phyloP scores from a whole-genome alignment of 2,113 vertebrate genomes.

The Trichechus manatus region DNA sequence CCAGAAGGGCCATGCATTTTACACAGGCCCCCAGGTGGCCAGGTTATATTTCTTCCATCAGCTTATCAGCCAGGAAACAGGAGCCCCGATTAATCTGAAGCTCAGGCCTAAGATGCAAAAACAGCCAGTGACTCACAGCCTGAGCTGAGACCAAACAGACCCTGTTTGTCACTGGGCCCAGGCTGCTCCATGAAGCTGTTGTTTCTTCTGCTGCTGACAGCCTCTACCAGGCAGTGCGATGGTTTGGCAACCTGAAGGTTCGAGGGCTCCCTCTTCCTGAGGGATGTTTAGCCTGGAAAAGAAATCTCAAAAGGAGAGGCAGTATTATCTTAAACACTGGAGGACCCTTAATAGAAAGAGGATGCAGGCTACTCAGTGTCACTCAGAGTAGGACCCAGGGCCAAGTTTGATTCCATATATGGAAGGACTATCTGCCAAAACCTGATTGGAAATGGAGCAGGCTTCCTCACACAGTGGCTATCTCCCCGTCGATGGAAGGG shows the following conservation, averaged over 20 bases:
- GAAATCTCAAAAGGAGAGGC: background rate
- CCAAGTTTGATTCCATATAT: background rate
- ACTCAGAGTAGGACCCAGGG: background rate
- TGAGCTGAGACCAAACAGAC: background rate
- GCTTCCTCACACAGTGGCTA: background rate
- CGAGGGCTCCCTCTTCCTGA: background rate
- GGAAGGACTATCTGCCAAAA: background rate
- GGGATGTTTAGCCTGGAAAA: background rate
- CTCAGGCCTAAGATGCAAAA: background rate
- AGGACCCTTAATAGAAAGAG: background rate
- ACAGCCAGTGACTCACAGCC: background rate
- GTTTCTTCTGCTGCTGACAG: background rate
- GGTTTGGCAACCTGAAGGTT: background rate
- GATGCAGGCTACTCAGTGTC: background rate
- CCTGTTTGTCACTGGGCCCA: background rate
- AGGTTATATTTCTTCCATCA: background rate
- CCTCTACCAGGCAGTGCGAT: background rate
- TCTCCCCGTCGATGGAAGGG: accelerated
- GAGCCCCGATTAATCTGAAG: accelerated
- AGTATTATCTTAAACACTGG: background rate
- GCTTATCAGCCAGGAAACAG: background rate
- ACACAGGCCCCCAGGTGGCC: background rate
- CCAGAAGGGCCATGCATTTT: background rate
- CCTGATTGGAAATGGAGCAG: background rate
- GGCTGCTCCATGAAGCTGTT: background rate